Conservation (phyloP, 2,113 vertebrate genomes). For the Motacilla alba region DNA sequence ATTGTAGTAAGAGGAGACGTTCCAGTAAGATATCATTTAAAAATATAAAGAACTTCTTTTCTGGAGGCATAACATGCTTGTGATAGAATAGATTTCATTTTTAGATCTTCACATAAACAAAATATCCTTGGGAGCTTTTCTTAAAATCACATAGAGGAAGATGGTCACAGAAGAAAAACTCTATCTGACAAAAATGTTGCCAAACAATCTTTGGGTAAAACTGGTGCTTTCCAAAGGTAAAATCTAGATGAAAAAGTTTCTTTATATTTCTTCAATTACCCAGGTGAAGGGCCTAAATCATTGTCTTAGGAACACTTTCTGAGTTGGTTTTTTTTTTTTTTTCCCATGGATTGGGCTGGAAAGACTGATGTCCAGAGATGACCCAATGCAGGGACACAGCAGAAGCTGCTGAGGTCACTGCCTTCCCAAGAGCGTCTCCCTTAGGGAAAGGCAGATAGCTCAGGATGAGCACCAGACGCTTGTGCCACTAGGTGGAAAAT, state of each 20-base stretch:
- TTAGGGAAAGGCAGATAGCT: too few relatives aligned
- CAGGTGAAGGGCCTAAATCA: not conserved
- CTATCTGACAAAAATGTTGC: not conserved
- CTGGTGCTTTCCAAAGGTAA: not conserved
- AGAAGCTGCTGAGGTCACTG: not conserved
- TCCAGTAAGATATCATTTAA: not conserved
- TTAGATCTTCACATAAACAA: not conserved
- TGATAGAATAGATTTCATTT: not conserved
- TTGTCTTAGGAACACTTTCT: not conserved
- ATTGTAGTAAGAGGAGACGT: not conserved
- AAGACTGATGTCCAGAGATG: not conserved
- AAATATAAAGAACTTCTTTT: not conserved
- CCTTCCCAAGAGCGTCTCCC: too few relatives aligned
- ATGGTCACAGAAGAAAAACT: not conserved
- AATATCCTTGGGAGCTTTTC: not conserved
- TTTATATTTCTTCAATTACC: not conserved
- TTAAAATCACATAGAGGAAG: not conserved
- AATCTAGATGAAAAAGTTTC: not conserved
- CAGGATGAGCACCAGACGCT: too few relatives aligned
- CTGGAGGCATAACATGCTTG: not conserved
- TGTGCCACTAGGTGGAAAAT: too few relatives aligned
- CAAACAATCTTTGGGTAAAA: not conserved
- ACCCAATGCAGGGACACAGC: not conserved
- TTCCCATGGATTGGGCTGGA: not conserved
- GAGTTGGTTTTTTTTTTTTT: not conserved